Conservation (phyloP, 2,797 vertebrate genomes). For the Pipistrellus kuhlii region DNA sequence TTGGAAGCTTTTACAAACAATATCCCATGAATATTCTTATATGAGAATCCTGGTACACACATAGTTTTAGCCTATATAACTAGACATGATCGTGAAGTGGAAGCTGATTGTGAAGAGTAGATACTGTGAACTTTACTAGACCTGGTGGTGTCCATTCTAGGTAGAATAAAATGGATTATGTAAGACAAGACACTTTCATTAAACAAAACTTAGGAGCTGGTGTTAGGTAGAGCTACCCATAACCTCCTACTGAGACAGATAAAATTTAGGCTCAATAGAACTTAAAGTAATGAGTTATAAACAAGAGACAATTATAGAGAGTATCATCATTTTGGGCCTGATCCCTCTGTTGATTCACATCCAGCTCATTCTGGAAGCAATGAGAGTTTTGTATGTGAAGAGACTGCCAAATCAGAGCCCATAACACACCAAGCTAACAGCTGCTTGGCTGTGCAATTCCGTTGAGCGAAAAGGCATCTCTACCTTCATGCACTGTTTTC, state of each 20-base stretch:
- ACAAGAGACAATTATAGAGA: slow-evolving; percentile 67
- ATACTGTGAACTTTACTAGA: not conserved
- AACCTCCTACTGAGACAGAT: slow-evolving; percentile 42
- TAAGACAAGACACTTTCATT: slow-evolving; percentile 50
- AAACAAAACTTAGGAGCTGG: slow-evolving; percentile 17
- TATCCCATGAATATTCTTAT: not conserved
- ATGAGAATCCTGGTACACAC: not conserved
- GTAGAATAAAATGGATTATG: slow-evolving; percentile 30
- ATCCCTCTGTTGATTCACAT: slow-evolving; percentile 45
- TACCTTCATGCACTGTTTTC: not conserved
- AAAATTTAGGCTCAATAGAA: slow-evolving; percentile 59
- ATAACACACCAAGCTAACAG: not conserved
- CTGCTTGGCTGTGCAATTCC: not conserved
- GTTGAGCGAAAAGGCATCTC: slow-evolving; percentile 44
- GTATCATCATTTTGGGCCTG: slow-evolving; percentile 34
- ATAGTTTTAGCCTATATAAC: not conserved
- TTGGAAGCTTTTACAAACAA: not conserved
- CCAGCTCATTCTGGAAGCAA: slow-evolving; percentile 54
- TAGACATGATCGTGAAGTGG: slow-evolving; percentile 3
- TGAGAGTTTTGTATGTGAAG: slow-evolving; percentile 36
- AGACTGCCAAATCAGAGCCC: slow-evolving; percentile 19
- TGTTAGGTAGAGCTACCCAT: slow-evolving; percentile 46
- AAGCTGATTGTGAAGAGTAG: not conserved
- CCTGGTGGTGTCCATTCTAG: not conserved
- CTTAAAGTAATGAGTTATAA: slow-evolving; percentile 65